Evolutionary conservation across 2,888 invertebrate species (phyloP).

Genomic region (Eupithecia insigniata): DNA sequence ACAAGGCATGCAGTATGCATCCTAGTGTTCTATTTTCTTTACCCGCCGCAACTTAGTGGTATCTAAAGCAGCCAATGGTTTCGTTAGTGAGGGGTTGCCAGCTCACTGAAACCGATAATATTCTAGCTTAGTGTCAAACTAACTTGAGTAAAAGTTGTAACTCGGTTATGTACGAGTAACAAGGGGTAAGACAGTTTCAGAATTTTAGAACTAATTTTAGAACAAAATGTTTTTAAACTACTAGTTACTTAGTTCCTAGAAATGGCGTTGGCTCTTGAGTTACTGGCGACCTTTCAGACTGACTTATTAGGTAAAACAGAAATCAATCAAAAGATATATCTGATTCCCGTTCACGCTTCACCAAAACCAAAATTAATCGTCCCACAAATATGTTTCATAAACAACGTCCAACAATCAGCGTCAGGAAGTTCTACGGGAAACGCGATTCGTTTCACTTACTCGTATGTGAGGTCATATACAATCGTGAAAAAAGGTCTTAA

Average conservation of each 20-base stretch:
- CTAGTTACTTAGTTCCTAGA: not conserved
- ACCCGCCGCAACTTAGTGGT: not conserved
- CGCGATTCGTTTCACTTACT: conserved; percentile 41
- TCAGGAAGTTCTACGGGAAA: conserved; percentile 22
- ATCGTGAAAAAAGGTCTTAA: conserved; percentile 30
- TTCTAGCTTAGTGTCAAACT: not conserved
- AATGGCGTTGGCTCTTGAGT: not conserved
- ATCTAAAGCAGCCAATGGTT: not conserved
- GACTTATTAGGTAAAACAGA: conserved; percentile 1
- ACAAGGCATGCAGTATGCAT: not conserved
- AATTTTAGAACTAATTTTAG: no score
- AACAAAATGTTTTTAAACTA: not conserved
- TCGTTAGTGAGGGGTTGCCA: not conserved
- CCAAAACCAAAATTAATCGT: conserved; percentile 1
- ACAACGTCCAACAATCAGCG: not conserved
- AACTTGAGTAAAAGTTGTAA: not conserved
- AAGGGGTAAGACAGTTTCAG: no score
- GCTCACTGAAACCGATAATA: not conserved
- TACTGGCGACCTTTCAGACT: not conserved
- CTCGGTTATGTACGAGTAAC: no score
- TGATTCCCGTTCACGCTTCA: conserved; percentile 2
- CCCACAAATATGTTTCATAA: not conserved
- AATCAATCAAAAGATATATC: not conserved
- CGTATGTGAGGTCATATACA: conserved; percentile 32
- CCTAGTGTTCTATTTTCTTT: not conserved